Evolutionary conservation across 2,113 vertebrate species (phyloP), one percentile per base, ranked within the genome.

Genomic region (Montifringilla adamsi): DNA sequence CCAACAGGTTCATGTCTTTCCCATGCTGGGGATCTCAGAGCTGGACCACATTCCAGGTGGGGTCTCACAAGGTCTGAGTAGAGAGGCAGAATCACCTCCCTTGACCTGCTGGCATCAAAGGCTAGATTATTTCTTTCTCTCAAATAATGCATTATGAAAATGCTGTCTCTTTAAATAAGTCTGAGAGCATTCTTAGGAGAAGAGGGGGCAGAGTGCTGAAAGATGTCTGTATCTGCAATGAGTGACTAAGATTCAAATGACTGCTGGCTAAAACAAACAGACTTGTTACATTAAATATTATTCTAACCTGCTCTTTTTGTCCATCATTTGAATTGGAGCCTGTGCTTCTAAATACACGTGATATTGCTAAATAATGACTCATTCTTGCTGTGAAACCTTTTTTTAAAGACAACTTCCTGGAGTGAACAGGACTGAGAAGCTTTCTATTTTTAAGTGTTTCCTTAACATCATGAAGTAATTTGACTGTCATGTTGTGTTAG

Each of bases 401-500:
- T 80, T 79, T 55, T 31, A 37, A 74, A 66, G 58, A 15, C 55
- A 69, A 7, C 67, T 95, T 95, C 82, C 94, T 94, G 79, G 55
- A 77, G 50, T 77, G 50, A 55, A 60, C 10, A 77, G 39, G 43
- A 63, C 35, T 85, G 58, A 2, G 17, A 78, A 80, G 0, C 60
- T 39, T 49, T 79, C 87, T 96, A 84, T 94, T 97, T 94, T 89
- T 64, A 91, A 82, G 82, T 6, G 4, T 91, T 95, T 95, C 87
- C 77, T 63, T 86, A 89, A 93, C 88, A 87, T 86, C 43, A 55
- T 74, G 22, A 75, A 89, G 70, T 78, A 81, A 84, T 88, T 63
- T 70, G 20, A 26, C 68, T 1, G 4, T 66, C 39, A 13, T 41
- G 20, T 89, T 94, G 43, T 52, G 26, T 73, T 93, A 69, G 30